Percentiles rank a stretch among this genome's conserved stretches.
Conservation (phyloP, 92 coral and sea anemone species). For the Plumapathes pennacea region DNA sequence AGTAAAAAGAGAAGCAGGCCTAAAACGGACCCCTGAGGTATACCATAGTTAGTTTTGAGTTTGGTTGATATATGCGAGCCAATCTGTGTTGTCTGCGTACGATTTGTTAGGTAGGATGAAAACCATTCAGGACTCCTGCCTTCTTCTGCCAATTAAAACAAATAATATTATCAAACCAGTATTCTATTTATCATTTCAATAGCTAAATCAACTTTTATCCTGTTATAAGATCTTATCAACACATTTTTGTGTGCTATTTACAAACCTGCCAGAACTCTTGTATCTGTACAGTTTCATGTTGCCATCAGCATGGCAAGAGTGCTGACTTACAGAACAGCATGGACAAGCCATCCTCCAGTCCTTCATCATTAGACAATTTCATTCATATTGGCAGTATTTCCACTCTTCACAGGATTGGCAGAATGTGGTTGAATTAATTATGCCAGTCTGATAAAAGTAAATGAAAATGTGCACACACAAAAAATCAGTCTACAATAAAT, state of each 20-base stretch:
- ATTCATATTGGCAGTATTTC: conserved; percentile 54
- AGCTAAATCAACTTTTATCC: too few species aligned
- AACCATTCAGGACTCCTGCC: too few species aligned
- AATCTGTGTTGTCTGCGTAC: conserved; percentile 32
- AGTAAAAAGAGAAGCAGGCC: conserved; percentile 45
- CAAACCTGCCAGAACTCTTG: conserved; percentile 47
- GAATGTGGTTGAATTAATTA: conserved; percentile 50
- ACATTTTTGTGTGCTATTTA: too few species aligned
- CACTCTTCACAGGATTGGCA: conserved; percentile 52
- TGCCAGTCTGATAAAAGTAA: too few species aligned
- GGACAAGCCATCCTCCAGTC: conserved; percentile 81
- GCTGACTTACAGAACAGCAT: conserved; percentile 39
- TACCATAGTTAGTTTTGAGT: conserved; percentile 12
- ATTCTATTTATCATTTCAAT: too few species aligned
- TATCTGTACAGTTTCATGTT: conserved; percentile 65
- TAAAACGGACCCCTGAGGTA: conserved; percentile 48
- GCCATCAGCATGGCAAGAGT: conserved; percentile 68
- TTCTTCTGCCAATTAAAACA: too few species aligned
- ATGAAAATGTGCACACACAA: too few species aligned
- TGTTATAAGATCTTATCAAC: too few species aligned
- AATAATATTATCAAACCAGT: too few species aligned
- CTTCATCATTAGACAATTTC: too few species aligned
- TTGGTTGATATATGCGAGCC: conserved; percentile 2
- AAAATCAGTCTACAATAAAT: too few species aligned
- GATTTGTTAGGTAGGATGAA: conserved; percentile 21